Conservation (phyloP, 2,113 vertebrate species). For the Gadus chalcogrammus region DNA sequence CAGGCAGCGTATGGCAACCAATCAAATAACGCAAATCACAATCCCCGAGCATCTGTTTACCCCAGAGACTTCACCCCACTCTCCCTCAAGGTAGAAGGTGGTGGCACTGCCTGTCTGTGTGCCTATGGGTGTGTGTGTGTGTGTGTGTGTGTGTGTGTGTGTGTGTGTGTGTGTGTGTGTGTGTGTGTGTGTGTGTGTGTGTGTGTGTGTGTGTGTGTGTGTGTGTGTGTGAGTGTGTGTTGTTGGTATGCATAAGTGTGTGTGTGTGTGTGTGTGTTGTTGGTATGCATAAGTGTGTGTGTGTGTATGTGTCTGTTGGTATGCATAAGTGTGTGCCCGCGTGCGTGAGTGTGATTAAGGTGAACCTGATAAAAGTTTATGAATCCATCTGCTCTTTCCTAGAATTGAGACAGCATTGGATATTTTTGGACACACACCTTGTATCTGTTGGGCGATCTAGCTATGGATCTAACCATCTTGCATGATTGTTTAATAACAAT, state of each 20-base stretch:
- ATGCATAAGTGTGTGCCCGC: not conserved
- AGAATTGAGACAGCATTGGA: conserved; percentile 17
- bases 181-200: not conserved
- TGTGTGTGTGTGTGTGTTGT: too few relatives aligned
- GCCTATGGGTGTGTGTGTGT: not conserved
- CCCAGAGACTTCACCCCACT: conserved; percentile 17
- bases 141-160: not conserved
- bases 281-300: too few relatives aligned
- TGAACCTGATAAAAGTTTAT: conserved; percentile 11
- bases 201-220: conserved; percentile 9
- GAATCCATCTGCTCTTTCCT: conserved; percentile 21
- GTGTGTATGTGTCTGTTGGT: not conserved
- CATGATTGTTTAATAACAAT: not conserved
- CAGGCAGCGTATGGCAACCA: conserved; percentile 19
- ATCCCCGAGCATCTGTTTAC: conserved; percentile 32
- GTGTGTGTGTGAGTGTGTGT: too few relatives aligned
- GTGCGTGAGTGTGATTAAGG: not conserved
- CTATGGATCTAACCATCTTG: not conserved
- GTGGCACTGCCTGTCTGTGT: not conserved
- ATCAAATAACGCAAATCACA: conserved; percentile 37
- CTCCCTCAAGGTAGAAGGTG: not conserved
- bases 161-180: conserved; percentile 14
- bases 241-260: too few relatives aligned
- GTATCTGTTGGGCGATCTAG: not conserved
- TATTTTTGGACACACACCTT: not conserved